Percentiles rank a stretch among this genome's conserved stretches.
Evolutionary conservation across 1,140 invertebrate genomes (phyloP).

Genomic region (Glossosoma conforme): DNA sequence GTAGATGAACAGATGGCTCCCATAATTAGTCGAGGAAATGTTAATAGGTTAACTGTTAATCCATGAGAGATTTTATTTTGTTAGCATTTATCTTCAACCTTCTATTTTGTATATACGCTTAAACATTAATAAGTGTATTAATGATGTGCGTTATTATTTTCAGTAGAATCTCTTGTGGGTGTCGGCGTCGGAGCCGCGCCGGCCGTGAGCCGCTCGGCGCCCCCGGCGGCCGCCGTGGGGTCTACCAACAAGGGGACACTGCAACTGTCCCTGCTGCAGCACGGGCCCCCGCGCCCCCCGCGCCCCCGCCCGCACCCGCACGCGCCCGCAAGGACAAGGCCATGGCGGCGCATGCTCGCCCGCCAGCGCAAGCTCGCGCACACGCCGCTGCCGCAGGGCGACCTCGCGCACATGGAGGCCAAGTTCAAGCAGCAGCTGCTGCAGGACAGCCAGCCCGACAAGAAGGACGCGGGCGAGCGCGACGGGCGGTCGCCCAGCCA

Average conservation of each 20-base stretch:
- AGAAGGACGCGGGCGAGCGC: constrained; percentile 14
- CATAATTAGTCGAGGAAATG: too few species aligned
- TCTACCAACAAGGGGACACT: constrained; percentile 62
- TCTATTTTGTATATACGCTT: too few species aligned
- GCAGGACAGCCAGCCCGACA: constrained; percentile 8
- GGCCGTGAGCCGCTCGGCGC: constrained; percentile 24
- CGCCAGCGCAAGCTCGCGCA: constrained; percentile 15
- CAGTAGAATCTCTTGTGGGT: background rate
- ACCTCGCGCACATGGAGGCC: constrained; percentile 53
- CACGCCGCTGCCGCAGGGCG: constrained; percentile 38
- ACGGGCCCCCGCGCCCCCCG: constrained; percentile 30
- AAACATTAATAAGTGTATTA: background rate
- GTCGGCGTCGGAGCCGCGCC: constrained; percentile 3
- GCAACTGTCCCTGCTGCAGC: constrained; percentile 33
- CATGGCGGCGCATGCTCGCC: constrained; percentile 37
- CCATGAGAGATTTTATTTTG: too few species aligned
- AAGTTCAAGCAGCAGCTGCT: constrained; percentile 58
- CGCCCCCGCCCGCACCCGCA: constrained; percentile 34
- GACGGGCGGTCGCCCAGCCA: constrained; percentile 20
- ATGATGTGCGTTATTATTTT: background rate
- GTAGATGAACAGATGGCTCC: too few species aligned
- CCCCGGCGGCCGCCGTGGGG: constrained; percentile 49
- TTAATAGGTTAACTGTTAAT: too few species aligned
- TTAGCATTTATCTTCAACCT: too few species aligned
- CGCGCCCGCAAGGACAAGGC: constrained; percentile 36